These are phyloP conservation scores for Epinephelus malabaricus DNA, from an alignment of 2,797 vertebrate species.

Conservation along the genomic window DNA sequence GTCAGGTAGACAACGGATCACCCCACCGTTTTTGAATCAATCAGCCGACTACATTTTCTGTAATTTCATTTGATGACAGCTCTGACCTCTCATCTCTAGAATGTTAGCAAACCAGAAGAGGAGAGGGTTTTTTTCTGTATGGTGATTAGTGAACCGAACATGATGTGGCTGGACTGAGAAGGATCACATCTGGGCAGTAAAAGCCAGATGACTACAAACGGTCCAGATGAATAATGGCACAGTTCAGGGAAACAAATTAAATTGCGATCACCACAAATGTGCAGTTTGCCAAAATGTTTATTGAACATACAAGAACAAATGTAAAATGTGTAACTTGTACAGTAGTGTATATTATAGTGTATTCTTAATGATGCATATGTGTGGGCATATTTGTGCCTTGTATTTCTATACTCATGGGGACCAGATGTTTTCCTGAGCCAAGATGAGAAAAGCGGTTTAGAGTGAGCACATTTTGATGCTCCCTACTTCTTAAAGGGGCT, in stretches of 20 bases:
- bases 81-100: slow-evolving; percentile 21
- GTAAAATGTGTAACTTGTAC: slow-evolving; percentile 7
- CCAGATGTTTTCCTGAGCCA: neutral
- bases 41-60: slow-evolving; percentile 40
- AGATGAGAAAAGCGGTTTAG: neutral
- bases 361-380: slow-evolving; percentile 3
- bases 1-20: slow-evolving; percentile 57
- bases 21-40: slow-evolving; percentile 44
- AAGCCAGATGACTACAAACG: slow-evolving; percentile 51
- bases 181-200: slow-evolving; percentile 61
- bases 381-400: neutral
- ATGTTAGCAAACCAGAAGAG: slow-evolving; percentile 22
- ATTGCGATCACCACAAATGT: slow-evolving; percentile 19
- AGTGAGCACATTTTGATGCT: neutral
- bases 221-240: slow-evolving; percentile 36
- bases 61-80: slow-evolving; percentile 42
- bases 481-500: neutral
- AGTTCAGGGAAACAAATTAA: slow-evolving; percentile 47
- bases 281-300: slow-evolving; percentile 21
- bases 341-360: neutral
- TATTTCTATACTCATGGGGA: slow-evolving; percentile 13
- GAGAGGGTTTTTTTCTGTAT: neutral
- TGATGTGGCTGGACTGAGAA: slow-evolving; percentile 46
- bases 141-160: slow-evolving; percentile 23
- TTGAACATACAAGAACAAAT: slow-evolving; percentile 41